Evolutionary conservation across 1,140 invertebrate species (phyloP).

Genomic region (Branchinecta lynchi): DNA sequence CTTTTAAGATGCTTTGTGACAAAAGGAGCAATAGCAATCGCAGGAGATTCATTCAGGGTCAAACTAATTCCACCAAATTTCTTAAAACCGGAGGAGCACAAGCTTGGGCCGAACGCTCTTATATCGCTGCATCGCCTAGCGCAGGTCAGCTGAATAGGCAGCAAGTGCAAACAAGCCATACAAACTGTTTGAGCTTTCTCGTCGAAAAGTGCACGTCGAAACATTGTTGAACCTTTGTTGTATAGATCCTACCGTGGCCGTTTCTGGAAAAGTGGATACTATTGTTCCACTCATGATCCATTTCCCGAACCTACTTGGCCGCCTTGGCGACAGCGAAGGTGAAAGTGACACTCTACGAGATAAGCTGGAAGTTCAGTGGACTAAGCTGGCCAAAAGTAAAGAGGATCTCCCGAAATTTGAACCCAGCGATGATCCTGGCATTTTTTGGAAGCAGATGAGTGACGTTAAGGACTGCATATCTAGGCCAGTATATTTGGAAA

Average conservation of each 20-base stretch:
- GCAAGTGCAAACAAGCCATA: neutral
- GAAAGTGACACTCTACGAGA: neutral
- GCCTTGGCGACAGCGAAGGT: neutral
- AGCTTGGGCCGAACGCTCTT: neutral
- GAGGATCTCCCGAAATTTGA: conserved; percentile 4
- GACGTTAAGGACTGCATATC: conserved; percentile 3
- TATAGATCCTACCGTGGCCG: neutral
- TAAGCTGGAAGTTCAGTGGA: neutral
- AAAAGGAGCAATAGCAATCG: neutral
- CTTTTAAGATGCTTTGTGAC: conserved; percentile 7
- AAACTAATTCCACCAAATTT: conserved; percentile 1
- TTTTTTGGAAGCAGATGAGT: neutral
- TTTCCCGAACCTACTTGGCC: neutral
- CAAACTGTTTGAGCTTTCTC: neutral
- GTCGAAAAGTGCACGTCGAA: neutral
- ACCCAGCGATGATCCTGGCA: neutral
- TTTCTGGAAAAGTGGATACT: conserved; percentile 1
- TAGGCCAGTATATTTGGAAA: neutral
- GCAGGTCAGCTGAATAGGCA: conserved; percentile 3
- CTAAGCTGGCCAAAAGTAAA: neutral
- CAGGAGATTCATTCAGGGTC: neutral
- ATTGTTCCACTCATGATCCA: conserved; percentile 1
- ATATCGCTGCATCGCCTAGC: neutral
- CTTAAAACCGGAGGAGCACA: neutral
- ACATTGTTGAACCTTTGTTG: neutral